A percentile compares a stretch with the other conserved stretches of the same genome.
phyloP scores from a whole-genome alignment of 2,113 vertebrate genomes.

The Calidris pygmaea region DNA sequence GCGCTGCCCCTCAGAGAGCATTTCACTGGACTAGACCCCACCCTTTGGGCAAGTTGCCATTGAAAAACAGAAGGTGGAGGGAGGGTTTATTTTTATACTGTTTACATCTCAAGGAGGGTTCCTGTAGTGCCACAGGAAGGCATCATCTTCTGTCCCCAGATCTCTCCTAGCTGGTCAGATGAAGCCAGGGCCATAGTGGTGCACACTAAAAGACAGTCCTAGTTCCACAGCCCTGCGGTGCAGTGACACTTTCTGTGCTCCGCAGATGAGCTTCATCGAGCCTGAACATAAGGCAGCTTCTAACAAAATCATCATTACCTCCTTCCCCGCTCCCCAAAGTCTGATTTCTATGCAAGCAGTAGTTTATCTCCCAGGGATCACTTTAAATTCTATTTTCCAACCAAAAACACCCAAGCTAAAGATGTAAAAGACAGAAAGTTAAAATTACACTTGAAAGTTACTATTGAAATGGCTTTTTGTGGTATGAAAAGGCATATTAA shows the following conservation, averaged over 20 bases:
- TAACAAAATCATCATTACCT: neutral
- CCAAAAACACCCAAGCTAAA: neutral
- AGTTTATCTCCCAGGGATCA: neutral
- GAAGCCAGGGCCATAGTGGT: fast-evolving
- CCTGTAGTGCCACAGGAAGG: fast-evolving
- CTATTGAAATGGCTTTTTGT: neutral
- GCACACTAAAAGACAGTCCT: neutral
- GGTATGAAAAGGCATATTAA: neutral
- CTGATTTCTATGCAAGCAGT: neutral
- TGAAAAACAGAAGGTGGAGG: neutral
- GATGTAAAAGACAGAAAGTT: neutral
- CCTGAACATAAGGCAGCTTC: neutral
- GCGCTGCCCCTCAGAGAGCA: neutral
- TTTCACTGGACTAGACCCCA: neutral
- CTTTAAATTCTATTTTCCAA: neutral
- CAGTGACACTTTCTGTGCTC: neutral
- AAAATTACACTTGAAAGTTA: neutral
- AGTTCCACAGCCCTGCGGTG: neutral
- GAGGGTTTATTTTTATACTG: neutral
- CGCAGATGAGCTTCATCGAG: neutral
- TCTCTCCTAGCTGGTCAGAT: neutral
- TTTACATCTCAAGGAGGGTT: neutral
- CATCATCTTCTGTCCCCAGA: neutral
- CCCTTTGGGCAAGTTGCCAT: neutral
- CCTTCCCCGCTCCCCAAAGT: neutral